These are phyloP conservation scores for Merluccius polli DNA, from an alignment of 2,797 vertebrate genomes.

Conservation along the genomic window DNA sequence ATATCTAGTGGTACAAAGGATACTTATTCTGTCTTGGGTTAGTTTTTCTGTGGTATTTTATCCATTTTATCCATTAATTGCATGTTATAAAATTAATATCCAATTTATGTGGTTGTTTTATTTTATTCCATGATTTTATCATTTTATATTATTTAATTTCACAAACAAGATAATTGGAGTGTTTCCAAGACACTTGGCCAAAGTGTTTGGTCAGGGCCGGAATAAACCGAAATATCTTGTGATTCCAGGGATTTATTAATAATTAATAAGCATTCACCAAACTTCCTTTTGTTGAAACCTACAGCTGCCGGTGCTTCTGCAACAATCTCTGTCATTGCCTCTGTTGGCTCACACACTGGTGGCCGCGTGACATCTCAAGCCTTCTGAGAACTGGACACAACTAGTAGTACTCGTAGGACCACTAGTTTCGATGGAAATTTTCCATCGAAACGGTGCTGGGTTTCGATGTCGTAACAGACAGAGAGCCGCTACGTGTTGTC, in stretches of 20 bases:
- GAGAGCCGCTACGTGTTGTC: slow-evolving; percentile 31
- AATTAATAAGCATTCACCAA: not conserved
- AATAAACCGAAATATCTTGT: not conserved
- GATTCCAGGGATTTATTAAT: slow-evolving; percentile 48
- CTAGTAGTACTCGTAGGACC: not conserved
- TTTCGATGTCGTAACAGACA: slow-evolving; percentile 69
- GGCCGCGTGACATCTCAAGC: slow-evolving; percentile 41
- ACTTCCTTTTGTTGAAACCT: not conserved
- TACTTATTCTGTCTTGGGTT: too few species aligned
- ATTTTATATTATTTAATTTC: not conserved
- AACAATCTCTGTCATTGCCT: slow-evolving; percentile 63
- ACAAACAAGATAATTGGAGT: too few species aligned
- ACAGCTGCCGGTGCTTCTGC: not conserved
- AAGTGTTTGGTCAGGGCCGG: not conserved
- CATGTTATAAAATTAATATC: not conserved
- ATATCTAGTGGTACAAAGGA: too few species aligned
- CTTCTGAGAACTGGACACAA: slow-evolving; percentile 37
- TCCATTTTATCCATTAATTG: not conserved
- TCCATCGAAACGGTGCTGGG: slow-evolving; percentile 62
- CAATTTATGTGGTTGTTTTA: not conserved
- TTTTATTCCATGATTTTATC: not conserved
- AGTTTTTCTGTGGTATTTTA: not conserved
- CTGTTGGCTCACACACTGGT: slow-evolving; percentile 57
- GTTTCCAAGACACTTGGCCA: not conserved
- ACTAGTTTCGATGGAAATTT: slow-evolving; percentile 34